Base-by-base conservation (phyloP, 2,797 vertebrate genomes). In the Netta rufina region DNA sequence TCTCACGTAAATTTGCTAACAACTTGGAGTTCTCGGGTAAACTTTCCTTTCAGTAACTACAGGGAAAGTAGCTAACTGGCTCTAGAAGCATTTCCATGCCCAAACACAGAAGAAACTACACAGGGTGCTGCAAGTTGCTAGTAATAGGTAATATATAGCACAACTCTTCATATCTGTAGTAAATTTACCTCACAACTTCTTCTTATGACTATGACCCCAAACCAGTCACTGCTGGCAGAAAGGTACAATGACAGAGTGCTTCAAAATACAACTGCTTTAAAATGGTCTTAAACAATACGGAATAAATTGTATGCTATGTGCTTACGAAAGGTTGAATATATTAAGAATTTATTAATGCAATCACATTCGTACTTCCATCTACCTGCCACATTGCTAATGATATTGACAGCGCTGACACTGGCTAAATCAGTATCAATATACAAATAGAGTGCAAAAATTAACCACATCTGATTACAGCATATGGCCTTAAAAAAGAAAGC, bases 271-370 rank as follows among this genome's bases (percentile, higher is more conserved):
- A 51, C 82, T 62, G 58, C 58, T 94, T 92, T 87, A 75, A 84
- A 96, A 89, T 6, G 21, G 32, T 72, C 54, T 91, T 89, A 80
- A 92, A 96, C 90, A 95, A 92, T 38, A 92, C 58, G 0, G 10
- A 87, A 96, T 85, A 93, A 92, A 95, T 95, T 94, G 75, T 72
- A 85, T 57, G 88, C 86, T 43, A 51, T n/a, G 65, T 90, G 88
- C 93, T 96, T 89, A 93, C 60, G 84, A 89, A 95, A 97, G 92
- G 84, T 74, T 96, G 95, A 96, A 97, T 96, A 96, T 71, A 96
- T 95, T 96, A 95, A 87, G 91, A 95, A 95, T 94, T 91, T 94
- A 96, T 96, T 97, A 94, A 96, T 96, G 96, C 90, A 96, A 95
- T 96, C 94, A 97, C 90, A 96, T 81, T 93, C 75, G 11, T 89